A percentile compares a stretch with the other conserved stretches of the same genome.
Conservation (phyloP, 37 sponge, comb jelly and placozoan species). For the Spongilla lacustris region DNA sequence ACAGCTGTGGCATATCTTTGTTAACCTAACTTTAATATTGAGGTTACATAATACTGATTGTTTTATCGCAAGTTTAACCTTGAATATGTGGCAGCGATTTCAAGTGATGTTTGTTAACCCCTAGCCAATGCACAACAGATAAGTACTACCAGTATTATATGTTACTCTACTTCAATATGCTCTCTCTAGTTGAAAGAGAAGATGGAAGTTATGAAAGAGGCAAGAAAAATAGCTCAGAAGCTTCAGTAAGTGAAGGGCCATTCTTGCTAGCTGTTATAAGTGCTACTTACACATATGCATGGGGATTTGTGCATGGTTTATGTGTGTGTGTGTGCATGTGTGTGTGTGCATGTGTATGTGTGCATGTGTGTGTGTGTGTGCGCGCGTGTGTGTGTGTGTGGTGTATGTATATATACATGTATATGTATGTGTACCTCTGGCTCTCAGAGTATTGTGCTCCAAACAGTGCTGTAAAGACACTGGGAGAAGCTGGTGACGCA, state of each 20-base stretch:
- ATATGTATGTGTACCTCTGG: not conserved
- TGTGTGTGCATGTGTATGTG: conserved; percentile 13
- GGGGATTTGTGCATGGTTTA: conserved; percentile 11
- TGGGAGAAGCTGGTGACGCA: conserved; percentile 46
- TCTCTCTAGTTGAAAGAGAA: conserved; percentile 61
- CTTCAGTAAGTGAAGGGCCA: conserved; percentile 25
- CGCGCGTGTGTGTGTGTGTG: conserved; percentile 34
- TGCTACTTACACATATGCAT: not conserved
- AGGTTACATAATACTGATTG: too few relatives aligned
- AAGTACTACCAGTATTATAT: too few relatives aligned
- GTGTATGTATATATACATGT: not conserved
- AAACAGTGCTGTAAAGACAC: conserved; percentile 43
- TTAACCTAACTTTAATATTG: too few relatives aligned
- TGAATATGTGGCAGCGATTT: not conserved
- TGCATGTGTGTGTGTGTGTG: conserved; percentile 44
- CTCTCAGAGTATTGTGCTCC: not conserved
- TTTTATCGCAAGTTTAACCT: not conserved
- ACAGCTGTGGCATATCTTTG: too few relatives aligned
- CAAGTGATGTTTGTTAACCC: not conserved
- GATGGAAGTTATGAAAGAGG: conserved; percentile 55
- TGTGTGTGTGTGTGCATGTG: not conserved
- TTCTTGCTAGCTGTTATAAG: not conserved
- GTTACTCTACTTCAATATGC: too few relatives aligned
- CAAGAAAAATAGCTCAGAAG: conserved; percentile 38
- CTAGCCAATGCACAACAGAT: too few relatives aligned